These are phyloP conservation scores for Porites lutea DNA, from an alignment of 64 coral and sea anemone species.

Conservation along the genomic window DNA sequence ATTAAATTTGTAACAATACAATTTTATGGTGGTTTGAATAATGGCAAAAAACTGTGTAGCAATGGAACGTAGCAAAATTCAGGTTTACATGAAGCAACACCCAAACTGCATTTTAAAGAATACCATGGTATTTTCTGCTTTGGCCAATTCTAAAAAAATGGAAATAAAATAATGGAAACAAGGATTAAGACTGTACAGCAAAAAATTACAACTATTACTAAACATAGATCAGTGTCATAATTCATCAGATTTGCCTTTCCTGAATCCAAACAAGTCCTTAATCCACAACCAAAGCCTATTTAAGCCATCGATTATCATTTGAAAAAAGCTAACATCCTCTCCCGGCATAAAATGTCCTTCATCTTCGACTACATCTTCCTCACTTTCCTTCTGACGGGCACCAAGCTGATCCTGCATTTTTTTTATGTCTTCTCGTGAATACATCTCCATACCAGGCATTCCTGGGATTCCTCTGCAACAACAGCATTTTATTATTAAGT, in stretches of 20 bases:
- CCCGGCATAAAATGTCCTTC: slow-evolving; percentile 54
- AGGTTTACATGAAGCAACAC: no score
- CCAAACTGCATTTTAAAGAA: no score
- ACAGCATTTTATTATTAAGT: background rate
- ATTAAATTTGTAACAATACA: no score
- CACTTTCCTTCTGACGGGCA: slow-evolving; percentile 39
- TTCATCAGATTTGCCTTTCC: slow-evolving; percentile 55
- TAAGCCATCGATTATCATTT: slow-evolving; percentile 72
- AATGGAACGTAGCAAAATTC: no score
- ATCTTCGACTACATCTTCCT: slow-evolving; percentile 46
- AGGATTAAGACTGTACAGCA: no score
- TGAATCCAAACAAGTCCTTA: slow-evolving; percentile 64
- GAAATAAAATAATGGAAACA: no score
- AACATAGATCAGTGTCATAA: slow-evolving; percentile 23
- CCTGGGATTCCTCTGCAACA: slow-evolving; percentile 84
- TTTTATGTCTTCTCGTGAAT: slow-evolving; percentile 93
- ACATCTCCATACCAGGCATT: slow-evolving; percentile 99
- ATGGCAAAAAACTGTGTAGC: no score
- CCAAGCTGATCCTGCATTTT: slow-evolving; percentile 79
- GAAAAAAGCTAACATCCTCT: slow-evolving; percentile 77
- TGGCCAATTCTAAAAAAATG: no score
- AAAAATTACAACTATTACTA: background rate
- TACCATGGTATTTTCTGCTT: no score
- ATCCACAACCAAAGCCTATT: slow-evolving; percentile 79
- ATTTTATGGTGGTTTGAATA: no score